Conservation (phyloP, 2,888 invertebrate species). For the Nomada hirtipes region DNA sequence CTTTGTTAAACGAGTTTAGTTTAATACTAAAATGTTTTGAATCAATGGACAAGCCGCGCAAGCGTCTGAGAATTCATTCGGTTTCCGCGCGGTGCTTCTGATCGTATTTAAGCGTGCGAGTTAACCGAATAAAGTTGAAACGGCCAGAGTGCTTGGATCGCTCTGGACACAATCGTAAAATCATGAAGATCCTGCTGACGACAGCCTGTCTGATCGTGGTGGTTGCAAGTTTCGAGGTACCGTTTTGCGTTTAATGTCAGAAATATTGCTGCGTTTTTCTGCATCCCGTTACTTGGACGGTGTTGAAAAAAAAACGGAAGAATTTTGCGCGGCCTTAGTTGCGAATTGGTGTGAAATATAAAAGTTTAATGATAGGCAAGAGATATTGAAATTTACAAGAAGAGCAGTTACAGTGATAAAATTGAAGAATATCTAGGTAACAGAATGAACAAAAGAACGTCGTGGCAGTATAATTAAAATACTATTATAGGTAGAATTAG, state of each 20-base stretch:
- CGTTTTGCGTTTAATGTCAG: slow-evolving; percentile 51
- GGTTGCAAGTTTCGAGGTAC: slow-evolving; percentile 65
- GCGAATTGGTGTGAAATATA: neutral
- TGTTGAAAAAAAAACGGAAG: neutral
- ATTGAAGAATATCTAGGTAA: neutral
- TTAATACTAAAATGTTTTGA: neutral
- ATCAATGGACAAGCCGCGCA: slow-evolving; percentile 24
- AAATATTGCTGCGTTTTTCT: slow-evolving; percentile 46
- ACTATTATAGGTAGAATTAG: neutral
- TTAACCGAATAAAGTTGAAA: slow-evolving; percentile 38
- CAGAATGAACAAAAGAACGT: neutral
- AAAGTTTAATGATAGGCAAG: neutral
- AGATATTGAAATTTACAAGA: neutral
- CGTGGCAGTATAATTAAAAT: neutral
- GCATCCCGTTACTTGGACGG: slow-evolving; percentile 44
- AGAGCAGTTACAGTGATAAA: neutral
- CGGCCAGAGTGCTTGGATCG: slow-evolving; percentile 14
- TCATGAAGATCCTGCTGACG: slow-evolving; percentile 66
- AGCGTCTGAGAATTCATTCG: slow-evolving; percentile 25
- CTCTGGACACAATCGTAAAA: slow-evolving; percentile 47
- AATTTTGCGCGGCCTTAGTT: neutral
- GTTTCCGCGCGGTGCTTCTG: slow-evolving; percentile 28
- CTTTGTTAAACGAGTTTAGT: no score
- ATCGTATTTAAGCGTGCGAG: slow-evolving; percentile 20
- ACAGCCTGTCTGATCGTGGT: slow-evolving; percentile 53